These are phyloP conservation scores for Charanyca ferruginea DNA, from an alignment of 2,888 invertebrate genomes.

Conservation along the genomic window DNA sequence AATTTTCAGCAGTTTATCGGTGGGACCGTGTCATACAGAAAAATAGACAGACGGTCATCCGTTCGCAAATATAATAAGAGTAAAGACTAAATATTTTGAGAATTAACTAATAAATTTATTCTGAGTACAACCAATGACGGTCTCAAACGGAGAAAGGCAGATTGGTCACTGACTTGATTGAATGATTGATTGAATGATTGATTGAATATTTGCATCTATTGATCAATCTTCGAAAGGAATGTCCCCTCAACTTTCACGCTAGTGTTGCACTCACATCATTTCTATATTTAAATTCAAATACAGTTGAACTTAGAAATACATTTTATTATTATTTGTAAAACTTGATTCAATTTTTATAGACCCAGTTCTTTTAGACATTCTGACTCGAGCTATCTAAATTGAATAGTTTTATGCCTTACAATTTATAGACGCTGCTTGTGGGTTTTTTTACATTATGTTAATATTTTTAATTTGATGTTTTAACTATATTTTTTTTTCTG, in stretches of 20 bases:
- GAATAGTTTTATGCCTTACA: constrained; percentile 12
- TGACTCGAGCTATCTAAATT: constrained; percentile 4
- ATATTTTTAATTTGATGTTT: too few relatives aligned
- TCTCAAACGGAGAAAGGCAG: background rate
- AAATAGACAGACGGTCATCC: too few relatives aligned
- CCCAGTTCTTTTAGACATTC: constrained; percentile 26
- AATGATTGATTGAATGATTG: background rate
- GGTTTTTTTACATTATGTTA: too few relatives aligned
- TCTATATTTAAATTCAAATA: constrained; percentile 29
- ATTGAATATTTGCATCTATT: constrained; percentile 1
- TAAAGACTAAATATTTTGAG: background rate
- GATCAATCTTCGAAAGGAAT: constrained; percentile 1
- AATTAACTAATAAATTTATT: background rate
- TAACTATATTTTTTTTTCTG: too few relatives aligned
- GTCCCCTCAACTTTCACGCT: constrained; percentile 5
- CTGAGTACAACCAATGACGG: background rate
- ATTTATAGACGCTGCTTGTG: constrained; percentile 1
- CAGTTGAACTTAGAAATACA: constrained; percentile 15
- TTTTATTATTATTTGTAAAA: constrained; percentile 15
- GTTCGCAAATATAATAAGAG: too few relatives aligned
- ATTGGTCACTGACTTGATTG: background rate
- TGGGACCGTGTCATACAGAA: too few relatives aligned
- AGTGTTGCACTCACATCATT: constrained; percentile 1
- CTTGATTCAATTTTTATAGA: constrained; percentile 24
- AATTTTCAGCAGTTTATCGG: too few relatives aligned